A percentile compares a stretch with the other conserved stretches of the same genome.
These are phyloP conservation scores for Vollenhovia emeryi DNA, from an alignment of 1,140 invertebrate genomes.

Conservation along the genomic window DNA sequence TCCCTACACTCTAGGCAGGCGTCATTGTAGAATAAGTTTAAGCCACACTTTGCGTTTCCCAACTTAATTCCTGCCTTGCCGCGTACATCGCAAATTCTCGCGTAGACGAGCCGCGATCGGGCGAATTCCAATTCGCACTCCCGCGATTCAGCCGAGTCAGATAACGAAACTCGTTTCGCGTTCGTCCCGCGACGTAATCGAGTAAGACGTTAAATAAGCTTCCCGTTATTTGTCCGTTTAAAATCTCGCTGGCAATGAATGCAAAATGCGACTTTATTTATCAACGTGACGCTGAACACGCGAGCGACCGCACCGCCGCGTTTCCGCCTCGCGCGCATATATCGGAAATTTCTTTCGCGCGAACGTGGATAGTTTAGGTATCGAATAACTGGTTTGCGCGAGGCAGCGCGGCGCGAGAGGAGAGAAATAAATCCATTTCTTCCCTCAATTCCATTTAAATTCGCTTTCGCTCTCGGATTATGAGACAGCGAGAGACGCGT, in stretches of 20 bases:
- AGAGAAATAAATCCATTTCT: conserved; percentile 20
- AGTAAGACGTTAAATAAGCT: not conserved
- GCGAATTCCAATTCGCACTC: not conserved
- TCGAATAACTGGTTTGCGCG: conserved; percentile 4
- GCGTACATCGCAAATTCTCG: not conserved
- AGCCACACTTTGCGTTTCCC: too few species aligned
- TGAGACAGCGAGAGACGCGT: not conserved
- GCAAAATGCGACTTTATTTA: not conserved
- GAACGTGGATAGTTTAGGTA: conserved; percentile 1
- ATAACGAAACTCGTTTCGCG: not conserved
- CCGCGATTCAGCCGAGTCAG: not conserved
- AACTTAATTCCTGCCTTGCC: not conserved
- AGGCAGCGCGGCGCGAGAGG: not conserved
- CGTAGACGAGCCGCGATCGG: not conserved
- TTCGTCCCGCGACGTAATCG: not conserved
- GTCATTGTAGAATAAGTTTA: too few species aligned
- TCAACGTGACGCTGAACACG: not conserved
- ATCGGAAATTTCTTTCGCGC: conserved; percentile 35
- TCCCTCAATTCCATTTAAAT: not conserved
- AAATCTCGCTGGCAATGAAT: not conserved
- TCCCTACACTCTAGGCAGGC: too few species aligned
- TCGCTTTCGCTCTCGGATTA: conserved; percentile 12
- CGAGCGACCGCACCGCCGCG: not conserved
- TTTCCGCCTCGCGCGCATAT: not conserved
- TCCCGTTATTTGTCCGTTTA: not conserved